Conservation (phyloP, 2,888 invertebrate species). For the Sicus ferrugineus region DNA sequence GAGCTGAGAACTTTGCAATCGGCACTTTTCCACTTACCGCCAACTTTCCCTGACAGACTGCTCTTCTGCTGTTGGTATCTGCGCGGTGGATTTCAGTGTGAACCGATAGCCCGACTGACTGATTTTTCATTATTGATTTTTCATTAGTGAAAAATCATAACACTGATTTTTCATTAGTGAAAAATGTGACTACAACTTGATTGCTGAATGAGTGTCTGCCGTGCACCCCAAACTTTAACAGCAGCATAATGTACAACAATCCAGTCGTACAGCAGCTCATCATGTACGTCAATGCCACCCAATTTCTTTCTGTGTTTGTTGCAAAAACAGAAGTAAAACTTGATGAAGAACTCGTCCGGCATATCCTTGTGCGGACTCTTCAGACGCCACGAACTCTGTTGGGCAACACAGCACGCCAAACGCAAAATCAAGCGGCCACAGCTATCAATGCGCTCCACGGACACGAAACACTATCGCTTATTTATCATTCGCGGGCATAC, state of each 20-base stretch:
- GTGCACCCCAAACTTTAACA: no score
- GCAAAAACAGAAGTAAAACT: neutral
- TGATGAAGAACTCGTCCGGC: neutral
- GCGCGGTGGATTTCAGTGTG: neutral
- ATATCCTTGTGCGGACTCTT: neutral
- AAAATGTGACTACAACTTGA: no score
- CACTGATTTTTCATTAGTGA: constrained; percentile 26
- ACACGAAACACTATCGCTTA: constrained; percentile 46
- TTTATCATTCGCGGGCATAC: constrained; percentile 38
- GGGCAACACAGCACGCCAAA: neutral
- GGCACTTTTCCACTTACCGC: no score
- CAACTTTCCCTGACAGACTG: neutral
- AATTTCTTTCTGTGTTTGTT: constrained; percentile 19
- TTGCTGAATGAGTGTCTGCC: no score
- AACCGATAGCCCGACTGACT: neutral
- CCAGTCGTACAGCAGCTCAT: neutral
- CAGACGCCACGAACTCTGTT: neutral
- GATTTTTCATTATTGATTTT: neutral
- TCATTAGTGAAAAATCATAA: neutral
- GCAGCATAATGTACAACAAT: no score
- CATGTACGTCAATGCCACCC: constrained; percentile 23
- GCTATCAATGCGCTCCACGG: constrained; percentile 45
- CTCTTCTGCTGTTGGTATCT: neutral
- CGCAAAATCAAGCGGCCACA: constrained; percentile 35
- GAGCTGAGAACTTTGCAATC: neutral